These are phyloP conservation scores for Trachurus trachurus DNA, from an alignment of 2,797 vertebrate species.

Conservation along the genomic window DNA sequence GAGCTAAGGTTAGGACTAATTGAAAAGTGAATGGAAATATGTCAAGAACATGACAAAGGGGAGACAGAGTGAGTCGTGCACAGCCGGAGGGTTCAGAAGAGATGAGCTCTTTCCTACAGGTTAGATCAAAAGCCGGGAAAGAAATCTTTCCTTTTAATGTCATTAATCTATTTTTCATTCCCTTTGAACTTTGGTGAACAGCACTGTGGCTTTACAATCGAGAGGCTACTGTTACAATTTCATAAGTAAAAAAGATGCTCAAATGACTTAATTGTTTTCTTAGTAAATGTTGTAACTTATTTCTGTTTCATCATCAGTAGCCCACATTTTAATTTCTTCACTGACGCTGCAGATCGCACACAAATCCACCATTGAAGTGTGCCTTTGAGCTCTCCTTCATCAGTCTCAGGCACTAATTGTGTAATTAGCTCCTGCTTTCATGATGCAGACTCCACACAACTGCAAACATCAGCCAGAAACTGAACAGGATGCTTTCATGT, in stretches of 20 bases:
- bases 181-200: slow-evolving; percentile 4
- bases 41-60: slow-evolving; percentile 26
- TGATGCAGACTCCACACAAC: slow-evolving; percentile 41
- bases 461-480: slow-evolving; percentile 24
- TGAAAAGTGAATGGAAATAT: slow-evolving; percentile 46
- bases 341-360: slow-evolving; percentile 35
- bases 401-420: slow-evolving; percentile 27
- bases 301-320: slow-evolving; percentile 32
- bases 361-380: slow-evolving; percentile 30
- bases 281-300: slow-evolving; percentile 14
- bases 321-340: slow-evolving; percentile 17
- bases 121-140: slow-evolving; percentile 15
- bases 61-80: background rate
- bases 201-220: background rate
- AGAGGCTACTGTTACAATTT: slow-evolving; percentile 3
- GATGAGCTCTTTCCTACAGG: slow-evolving; percentile 11
- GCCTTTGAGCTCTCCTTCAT: slow-evolving; percentile 40
- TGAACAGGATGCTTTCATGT: slow-evolving; percentile 25
- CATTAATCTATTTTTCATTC: slow-evolving; percentile 14
- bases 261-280: slow-evolving; percentile 18
- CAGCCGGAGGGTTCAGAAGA: slow-evolving; percentile 18
- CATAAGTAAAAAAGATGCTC: background rate
- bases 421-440: slow-evolving; percentile 53
- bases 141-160: background rate
- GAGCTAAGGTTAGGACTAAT: slow-evolving; percentile 45